Evolutionary conservation across 2,113 vertebrate genomes (phyloP), one percentile per base, ranked within the genome.

Genomic region (Tragelaphus buxtoni): DNA sequence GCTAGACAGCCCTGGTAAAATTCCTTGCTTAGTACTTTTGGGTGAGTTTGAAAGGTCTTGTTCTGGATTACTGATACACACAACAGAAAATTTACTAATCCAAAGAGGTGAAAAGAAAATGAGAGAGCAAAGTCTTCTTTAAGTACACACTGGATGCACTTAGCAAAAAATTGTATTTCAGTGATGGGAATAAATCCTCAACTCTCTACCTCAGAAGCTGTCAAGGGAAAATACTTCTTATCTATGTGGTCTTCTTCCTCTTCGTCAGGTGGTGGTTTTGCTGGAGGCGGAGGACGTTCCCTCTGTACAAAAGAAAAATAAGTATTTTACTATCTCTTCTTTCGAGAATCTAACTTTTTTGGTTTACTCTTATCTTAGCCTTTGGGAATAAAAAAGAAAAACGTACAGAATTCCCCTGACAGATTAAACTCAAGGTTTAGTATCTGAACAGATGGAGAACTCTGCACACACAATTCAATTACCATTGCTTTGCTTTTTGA

Each of bases 221-320:
- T 47, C 94, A 93, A 49, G 5, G 98, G 97, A 60, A 98, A 96
- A 84, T 51, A 95, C 97, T 98, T 98, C 97, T 98, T 98, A 88
- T 98, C 98, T 45, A 80, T 24, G 5, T 32, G 98, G 13, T 98
- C 98, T 63, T 99, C 99, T 42, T 99, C 99, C 63, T 99, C 99
- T 65, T 99, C 99, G 80, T 99, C 99, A 0, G 99, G 98, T 0
- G 98, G 99, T 1, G 99, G 98, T 95, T 99, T 99, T 88, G 99
- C 99, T 0, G 99, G 98, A 4, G 99, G 99, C 0, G 98, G 98
- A 2, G 98, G 98, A 1, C 99, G 99, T 45, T 99, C 99, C 97
- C 99, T 99, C 99, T 99, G 98, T 0, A 74, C 93, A 89, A 97
- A 5, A 95, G 49, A 97, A 96, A 97, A 35, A 83, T 2, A 94